Evolutionary conservation across 2,888 invertebrate genomes (phyloP), one percentile per base, ranked within the genome.

Genomic region (Pristionchus maxplancki): DNA sequence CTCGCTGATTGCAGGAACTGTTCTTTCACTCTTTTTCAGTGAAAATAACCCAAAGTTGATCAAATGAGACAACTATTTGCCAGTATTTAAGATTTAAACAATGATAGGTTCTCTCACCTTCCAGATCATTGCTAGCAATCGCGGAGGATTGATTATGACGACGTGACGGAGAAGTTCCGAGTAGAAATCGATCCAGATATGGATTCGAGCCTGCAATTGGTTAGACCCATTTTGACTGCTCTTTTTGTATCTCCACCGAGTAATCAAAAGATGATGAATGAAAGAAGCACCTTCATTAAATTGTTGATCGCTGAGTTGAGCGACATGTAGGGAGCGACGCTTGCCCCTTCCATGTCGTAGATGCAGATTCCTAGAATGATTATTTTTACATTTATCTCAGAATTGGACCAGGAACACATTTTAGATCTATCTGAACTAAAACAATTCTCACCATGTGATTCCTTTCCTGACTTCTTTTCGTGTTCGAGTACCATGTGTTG

Each of bases 181-280:
- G 64, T 81, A 90, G 81, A 89, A 90, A 50, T 90, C 89, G 24
- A 90, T 62, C 90, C 90, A 90, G 37, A 90, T 78, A 40, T 90
- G 88, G 31, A 90, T 88, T 11, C 90, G 88, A 28, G 88, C 88
- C 90, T 90, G 87, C 17, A 2, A 71, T 31, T 62, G 62, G 15
- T 50, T 34, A 44, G 44, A 44, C 44, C 44, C 44, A n/a, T n/a
- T n/a, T n/a, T n/a, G n/a, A n/a, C n/a, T n/a, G n/a, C n/a, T n/a
- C n/a, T n/a, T n/a, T n/a, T n/a, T n/a, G n/a, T n/a, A n/a, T n/a
- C n/a, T n/a, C n/a, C n/a, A n/a, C n/a, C n/a, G n/a, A n/a, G n/a
- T n/a, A n/a, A n/a, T n/a, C n/a, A n/a, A n/a, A n/a, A n/a, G n/a
- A n/a, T n/a, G n/a, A n/a, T n/a, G n/a, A n/a, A n/a, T 67, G 40